Conservation (phyloP, 2,113 vertebrate genomes). For the Hyperopisus bebe region DNA sequence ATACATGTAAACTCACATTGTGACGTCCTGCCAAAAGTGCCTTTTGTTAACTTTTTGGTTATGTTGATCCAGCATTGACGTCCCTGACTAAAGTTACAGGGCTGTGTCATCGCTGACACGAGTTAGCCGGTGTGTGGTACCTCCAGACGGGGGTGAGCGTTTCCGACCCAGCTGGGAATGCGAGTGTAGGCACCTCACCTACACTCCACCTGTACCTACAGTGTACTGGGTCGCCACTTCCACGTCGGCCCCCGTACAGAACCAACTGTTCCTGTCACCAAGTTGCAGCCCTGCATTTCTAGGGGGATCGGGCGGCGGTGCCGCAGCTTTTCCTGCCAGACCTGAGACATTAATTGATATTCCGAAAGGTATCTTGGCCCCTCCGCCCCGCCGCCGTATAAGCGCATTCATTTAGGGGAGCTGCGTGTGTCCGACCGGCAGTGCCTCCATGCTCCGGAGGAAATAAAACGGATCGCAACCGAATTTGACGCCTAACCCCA, state of each 20-base stretch:
- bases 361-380: conserved; percentile 18
- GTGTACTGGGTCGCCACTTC: background rate
- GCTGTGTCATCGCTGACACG: background rate
- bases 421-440: background rate
- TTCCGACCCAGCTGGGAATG: background rate
- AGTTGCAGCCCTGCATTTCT: background rate
- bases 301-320: background rate
- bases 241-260: background rate
- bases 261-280: background rate
- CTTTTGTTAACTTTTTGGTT: background rate
- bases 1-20: conserved; percentile 11
- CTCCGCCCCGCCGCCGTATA: conserved; percentile 13
- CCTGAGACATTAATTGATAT: conserved; percentile 19
- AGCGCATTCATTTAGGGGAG: background rate
- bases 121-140: background rate
- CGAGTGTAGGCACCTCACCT: background rate
- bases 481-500: background rate
- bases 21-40: background rate
- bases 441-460: background rate
- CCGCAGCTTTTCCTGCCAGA: background rate
- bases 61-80: background rate
- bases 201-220: background rate
- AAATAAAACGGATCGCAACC: background rate
- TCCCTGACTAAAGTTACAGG: background rate
- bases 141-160: background rate